Evolutionary conservation across 2,113 vertebrate genomes (phyloP).

Genomic region (Syngnathoides biaculeatus): DNA sequence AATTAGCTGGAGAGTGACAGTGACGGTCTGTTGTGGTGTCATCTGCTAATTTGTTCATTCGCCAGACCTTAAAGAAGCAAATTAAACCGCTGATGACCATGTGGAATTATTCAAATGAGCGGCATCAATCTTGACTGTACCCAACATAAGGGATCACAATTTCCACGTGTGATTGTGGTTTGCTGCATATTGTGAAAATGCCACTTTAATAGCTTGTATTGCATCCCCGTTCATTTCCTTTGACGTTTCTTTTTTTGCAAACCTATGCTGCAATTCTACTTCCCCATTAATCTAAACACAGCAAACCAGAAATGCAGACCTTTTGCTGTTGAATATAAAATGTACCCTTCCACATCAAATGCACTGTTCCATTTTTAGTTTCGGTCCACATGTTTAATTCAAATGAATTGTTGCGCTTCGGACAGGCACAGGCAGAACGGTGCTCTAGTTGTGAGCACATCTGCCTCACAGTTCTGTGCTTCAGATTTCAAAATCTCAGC

Average conservation of each 20-base stretch:
- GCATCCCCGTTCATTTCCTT: neutral
- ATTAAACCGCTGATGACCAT: constrained; percentile 44
- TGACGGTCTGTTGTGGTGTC: constrained; percentile 22
- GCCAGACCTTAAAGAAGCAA: constrained; percentile 35
- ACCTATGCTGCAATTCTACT: neutral
- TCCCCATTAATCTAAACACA: neutral
- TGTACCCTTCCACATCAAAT: too few species aligned
- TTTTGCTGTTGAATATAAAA: neutral
- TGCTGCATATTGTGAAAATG: neutral
- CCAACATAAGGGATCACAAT: neutral
- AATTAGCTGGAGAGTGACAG: constrained; percentile 25
- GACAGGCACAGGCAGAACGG: too few species aligned
- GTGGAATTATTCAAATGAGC: constrained; percentile 41
- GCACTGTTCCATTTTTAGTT: too few species aligned
- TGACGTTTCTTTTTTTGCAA: neutral
- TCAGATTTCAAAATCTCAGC: too few species aligned
- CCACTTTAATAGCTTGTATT: neutral
- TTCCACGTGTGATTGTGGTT: neutral
- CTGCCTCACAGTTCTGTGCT: too few species aligned
- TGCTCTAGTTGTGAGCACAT: too few species aligned
- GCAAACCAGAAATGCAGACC: neutral
- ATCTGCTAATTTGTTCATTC: constrained; percentile 46
- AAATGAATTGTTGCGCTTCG: too few species aligned
- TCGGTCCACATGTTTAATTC: neutral
- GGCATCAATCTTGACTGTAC: constrained; percentile 32